Base-by-base conservation (phyloP, 2,113 vertebrate species). In the Coptodon rendalli region DNA sequence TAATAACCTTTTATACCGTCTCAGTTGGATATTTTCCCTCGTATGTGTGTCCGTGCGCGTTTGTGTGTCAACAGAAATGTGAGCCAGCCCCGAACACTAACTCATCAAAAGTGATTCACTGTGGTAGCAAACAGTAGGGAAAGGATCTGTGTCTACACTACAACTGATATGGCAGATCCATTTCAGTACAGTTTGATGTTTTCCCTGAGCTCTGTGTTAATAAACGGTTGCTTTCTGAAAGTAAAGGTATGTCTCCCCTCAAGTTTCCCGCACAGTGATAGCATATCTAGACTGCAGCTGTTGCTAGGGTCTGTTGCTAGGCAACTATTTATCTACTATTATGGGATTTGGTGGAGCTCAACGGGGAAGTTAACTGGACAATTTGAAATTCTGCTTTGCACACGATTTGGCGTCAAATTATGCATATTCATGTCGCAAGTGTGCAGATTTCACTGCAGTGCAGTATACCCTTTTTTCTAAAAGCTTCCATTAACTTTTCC, bases 111-210 rank as follows among this genome's bases (percentile, higher is more conserved):
- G 76, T 71, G 53, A 93, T 94, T 88, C 93, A 89, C 85, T 86
- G 83, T 93, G 95, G 94, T 94, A 85, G 90, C 19, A 80, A 76
- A 91, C 78, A 93, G 89, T 52, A 63, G 88, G 85, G 88, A 88
- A 94, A 92, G 78, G 79, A 95, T 95, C 89, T 87, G 91, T 94
- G 93, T 92, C 92, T 90, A 89, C 90, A 91, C 86, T 95, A 83
- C 91, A 81, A 91, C 93, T 93, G 89, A 96, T 95, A 82, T 52
- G 82, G 84, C 89, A 31, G 93, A 96, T 96, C 93, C 90, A 90
- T 96, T 96, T 95, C 93, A 87, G 84, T 36, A 7, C 76, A 92
- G 87, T 94, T 94, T 91, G 89, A 91, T 89, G 88, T 88, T 93
- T 93, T 92, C 92, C 91, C 85, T 53, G 48, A 83, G 83, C 85